phyloP scores from a whole-genome alignment of 2,797 vertebrate species.

The Sphenopsis melanotis region DNA sequence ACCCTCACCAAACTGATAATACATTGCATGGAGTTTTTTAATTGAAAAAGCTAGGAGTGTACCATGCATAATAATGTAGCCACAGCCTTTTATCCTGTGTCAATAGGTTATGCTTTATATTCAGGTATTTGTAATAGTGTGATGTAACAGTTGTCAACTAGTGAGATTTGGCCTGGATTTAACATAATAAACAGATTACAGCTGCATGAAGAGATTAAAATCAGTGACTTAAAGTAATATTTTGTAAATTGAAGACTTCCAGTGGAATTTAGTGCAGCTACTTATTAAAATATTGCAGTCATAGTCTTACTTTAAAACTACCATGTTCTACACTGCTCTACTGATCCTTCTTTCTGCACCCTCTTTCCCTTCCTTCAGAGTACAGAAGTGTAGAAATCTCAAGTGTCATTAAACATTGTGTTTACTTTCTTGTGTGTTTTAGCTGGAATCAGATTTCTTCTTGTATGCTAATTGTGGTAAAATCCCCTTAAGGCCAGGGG shows the following conservation, averaged over 20 bases:
- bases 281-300: not conserved
- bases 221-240: not conserved
- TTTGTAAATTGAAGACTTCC: not conserved
- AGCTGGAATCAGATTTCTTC: not conserved
- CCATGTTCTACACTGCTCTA: not conserved
- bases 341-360: not conserved
- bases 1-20: not conserved
- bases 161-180: conserved; percentile 5
- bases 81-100: not conserved
- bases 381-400: not conserved
- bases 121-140: not conserved
- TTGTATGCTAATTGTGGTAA: not conserved
- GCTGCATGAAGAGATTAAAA: not conserved
- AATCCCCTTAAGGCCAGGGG: not conserved
- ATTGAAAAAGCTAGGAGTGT: not conserved
- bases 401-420: not conserved
- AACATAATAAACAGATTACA: conserved; percentile 3
- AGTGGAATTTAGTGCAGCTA: not conserved
- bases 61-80: not conserved
- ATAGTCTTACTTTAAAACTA: not conserved
- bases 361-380: not conserved
- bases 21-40: not conserved
- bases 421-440: not conserved
- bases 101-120: not conserved
- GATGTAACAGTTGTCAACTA: not conserved